Base-by-base conservation (phyloP, 2,797 vertebrate species). In the Eulemur coronatus region DNA sequence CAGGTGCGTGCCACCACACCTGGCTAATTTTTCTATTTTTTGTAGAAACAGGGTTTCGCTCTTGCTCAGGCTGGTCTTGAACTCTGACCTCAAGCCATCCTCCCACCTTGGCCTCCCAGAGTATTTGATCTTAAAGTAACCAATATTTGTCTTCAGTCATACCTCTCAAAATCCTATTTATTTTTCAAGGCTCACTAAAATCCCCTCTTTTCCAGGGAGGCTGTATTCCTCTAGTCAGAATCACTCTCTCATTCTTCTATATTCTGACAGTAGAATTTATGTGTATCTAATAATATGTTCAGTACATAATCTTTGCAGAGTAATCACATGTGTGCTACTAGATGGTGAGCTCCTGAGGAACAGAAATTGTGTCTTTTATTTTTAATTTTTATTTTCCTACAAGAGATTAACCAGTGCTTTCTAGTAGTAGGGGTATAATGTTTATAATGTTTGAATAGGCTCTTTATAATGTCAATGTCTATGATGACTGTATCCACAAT, bases 101-200 rank as follows among this genome's bases (percentile, higher is more conserved):
- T 59, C 57, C 11, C 11, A 7, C 57, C 57, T 28, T 0, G 4
- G 26, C 57, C 57, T 59, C 26, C 57, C 10, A 28, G 57, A 59
- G 57, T 28, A 28, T 59, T 59, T 59, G 86, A 78, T 89, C 18
- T 87, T 35, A 81, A 79, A 57, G 30, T 81, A 79, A 52, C 63
- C 30, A 52, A 28, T 57, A 14, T 63, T 85, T 80, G 14, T 84
- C 57, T 67, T 95, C 24, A 4, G 20, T 82, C 57, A 86, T 15
- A 50, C 24, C 26, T 84, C 43, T 96, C 50, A 91, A 95, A 91
- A 79, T 50, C 52, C 35, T 55, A 75, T 38, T 41, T 52, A 73
- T 84, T 84, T 88, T 89, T 87, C 75, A 92, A 94, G 79, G 52
- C 48, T 18, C 43, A 52, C 10, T 52, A 85, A 95, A 94, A 94